Evolutionary conservation across 2,113 vertebrate genomes (phyloP).

Genomic region (Vulpes ferrilata): DNA sequence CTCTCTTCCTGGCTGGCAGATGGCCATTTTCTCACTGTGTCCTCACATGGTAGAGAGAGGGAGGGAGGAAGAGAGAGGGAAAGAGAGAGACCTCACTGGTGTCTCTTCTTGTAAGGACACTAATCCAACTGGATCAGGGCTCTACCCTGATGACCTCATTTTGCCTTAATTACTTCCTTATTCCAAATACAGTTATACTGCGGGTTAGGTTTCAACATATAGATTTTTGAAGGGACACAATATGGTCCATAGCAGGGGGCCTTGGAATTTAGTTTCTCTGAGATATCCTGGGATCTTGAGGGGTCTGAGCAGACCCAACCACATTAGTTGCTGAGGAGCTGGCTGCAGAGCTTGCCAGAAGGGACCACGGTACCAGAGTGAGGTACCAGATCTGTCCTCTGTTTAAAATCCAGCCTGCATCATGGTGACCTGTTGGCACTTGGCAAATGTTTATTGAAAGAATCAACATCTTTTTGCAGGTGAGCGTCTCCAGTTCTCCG

Average conservation of each 20-base stretch:
- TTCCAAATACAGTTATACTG: not conserved
- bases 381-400: not conserved
- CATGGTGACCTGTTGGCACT: not conserved
- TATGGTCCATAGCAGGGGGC: not conserved
- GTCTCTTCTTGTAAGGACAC: not conserved
- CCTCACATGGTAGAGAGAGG: not conserved
- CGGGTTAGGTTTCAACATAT: not conserved
- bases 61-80: not conserved
- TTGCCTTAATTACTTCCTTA: not conserved
- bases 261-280: not conserved
- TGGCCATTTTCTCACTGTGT: not conserved
- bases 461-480: not conserved
- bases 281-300: not conserved
- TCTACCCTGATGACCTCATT: not conserved
- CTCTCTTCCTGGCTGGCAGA: not conserved
- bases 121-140: not conserved
- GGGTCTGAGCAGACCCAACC: not conserved
- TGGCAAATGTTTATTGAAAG: not conserved
- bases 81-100: not conserved
- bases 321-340: not conserved
- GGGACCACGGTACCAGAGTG: not conserved
- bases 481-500: not conserved
- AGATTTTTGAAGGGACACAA: not conserved
- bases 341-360: not conserved
- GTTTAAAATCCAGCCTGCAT: not conserved